Conservation (phyloP, 2,797 vertebrate species). For the Basileuterus tristriatus region DNA sequence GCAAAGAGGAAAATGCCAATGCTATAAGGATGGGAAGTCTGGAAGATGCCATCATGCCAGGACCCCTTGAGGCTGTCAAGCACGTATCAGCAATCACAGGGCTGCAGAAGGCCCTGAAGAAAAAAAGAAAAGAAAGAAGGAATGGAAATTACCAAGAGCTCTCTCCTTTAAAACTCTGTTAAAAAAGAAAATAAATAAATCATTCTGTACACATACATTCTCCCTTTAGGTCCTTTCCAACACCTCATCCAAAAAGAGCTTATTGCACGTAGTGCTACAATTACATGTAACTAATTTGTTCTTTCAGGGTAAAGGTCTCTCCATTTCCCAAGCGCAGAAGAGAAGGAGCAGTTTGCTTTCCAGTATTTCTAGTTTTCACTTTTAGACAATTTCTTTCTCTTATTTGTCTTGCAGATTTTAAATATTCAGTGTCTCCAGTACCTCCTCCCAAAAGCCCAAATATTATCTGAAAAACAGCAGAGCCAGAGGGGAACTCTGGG, state of each 20-base stretch:
- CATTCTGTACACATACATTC: background rate
- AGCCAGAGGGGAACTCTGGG: background rate
- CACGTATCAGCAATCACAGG: constrained; percentile 27
- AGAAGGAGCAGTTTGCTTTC: background rate
- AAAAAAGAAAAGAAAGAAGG: background rate
- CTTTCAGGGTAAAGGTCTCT: background rate
- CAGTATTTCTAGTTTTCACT: background rate
- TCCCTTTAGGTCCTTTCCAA: background rate
- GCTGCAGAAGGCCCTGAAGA: constrained; percentile 26
- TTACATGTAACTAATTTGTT: background rate
- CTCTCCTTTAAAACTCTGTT: background rate
- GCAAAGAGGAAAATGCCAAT: constrained; percentile 72
- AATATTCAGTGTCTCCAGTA: background rate
- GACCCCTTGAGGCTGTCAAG: background rate
- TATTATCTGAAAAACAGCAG: background rate
- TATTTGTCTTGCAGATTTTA: background rate
- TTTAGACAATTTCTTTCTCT: background rate
- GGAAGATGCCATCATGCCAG: constrained; percentile 59
- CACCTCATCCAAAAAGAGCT: background rate
- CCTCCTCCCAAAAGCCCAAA: background rate
- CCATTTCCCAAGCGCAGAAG: background rate
- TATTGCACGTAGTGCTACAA: background rate
- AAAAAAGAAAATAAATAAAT: background rate
- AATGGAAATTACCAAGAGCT: constrained; percentile 5
- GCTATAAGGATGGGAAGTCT: constrained; percentile 30